Base-by-base conservation (phyloP, 2,888 invertebrate species). In the Mythimna loreyi region DNA sequence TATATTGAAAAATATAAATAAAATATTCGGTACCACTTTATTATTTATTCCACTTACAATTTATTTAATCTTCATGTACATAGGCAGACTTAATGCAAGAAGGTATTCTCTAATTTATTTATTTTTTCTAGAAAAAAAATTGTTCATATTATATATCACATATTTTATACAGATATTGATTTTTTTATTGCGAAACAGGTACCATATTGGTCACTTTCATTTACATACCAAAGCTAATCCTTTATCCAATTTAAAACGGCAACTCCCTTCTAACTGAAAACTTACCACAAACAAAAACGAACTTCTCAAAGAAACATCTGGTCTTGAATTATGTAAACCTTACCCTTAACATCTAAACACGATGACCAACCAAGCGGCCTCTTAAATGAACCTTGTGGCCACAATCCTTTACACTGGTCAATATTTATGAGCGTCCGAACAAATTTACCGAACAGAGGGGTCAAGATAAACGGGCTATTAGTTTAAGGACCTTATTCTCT, bases 381-480 rank as follows among this genome's bases (percentile, higher is more conserved):
- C 85, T 89, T 86, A 89, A 92, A 92, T 90, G 92, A 88, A 86
- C 87, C 91, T 89, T 89, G 85, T 75, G 77, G 83, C 85, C 87
- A 83, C 82, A 87, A 82, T 81, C 91, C 92, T 90, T 91, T 91
- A 81, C 85, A 72, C 77, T 84, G 87, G 87, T 90, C 90, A 90
- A 90, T 92, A 92, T 93, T 93, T 93, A 93, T 92, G 87, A 87
- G 87, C 77, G 84, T 86, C 85, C 82, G 85, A 87, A 84, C 87
- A 86, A 91, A 89, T 92, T 90, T 89, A 80, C 86, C 87, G 88
- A 86, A 78, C 64, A 65, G 67, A 82, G 43, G 50, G 73, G 30
- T 81, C 82, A 57, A 47, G 16, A 9, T 61, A 52, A 9, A 21
- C 19, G 68, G 53, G 77, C 49, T 47, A 0, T 7, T 8, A 3